Conservation (phyloP, 2,888 invertebrate species). For the Dendrolimus houi region DNA sequence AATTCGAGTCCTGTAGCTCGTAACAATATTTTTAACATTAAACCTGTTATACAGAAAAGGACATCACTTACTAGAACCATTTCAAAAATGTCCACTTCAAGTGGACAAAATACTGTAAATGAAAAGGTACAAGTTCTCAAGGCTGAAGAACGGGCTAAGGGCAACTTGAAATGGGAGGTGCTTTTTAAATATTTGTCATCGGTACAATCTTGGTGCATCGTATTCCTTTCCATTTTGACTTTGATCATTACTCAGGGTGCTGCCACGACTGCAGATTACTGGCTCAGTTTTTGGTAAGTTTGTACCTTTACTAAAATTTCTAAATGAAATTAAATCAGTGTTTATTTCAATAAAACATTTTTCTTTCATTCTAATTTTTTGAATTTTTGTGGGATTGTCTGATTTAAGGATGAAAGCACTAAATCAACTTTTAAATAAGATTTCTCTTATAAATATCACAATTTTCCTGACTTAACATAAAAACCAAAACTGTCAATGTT, state of each 20-base stretch:
- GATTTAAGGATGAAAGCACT: no score
- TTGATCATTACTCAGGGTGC: constrained; percentile 77
- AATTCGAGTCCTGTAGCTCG: no score
- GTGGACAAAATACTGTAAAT: constrained; percentile 42
- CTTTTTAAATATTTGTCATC: constrained; percentile 73
- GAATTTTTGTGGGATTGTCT: no score
- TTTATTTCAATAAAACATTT: no score
- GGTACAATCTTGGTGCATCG: constrained; percentile 69
- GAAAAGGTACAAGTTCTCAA: constrained; percentile 61
- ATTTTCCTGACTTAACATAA: no score
- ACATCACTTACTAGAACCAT: constrained; percentile 34
- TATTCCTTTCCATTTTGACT: constrained; percentile 60
- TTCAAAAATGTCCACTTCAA: constrained; percentile 51
- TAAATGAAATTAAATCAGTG: no score
- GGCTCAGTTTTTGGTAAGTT: constrained; percentile 82
- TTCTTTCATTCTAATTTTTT: no score
- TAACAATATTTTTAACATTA: no score
- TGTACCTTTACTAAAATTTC: neutral
- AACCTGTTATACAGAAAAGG: constrained; percentile 13
- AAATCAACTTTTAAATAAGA: no score
- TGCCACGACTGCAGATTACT: constrained; percentile 83
- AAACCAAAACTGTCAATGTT: no score
- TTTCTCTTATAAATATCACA: no score
- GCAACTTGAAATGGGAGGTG: constrained; percentile 78
- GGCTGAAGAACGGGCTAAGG: constrained; percentile 77